Evolutionary conservation across 2,888 invertebrate species (phyloP).

Genomic region (Machimus rusticus): DNA sequence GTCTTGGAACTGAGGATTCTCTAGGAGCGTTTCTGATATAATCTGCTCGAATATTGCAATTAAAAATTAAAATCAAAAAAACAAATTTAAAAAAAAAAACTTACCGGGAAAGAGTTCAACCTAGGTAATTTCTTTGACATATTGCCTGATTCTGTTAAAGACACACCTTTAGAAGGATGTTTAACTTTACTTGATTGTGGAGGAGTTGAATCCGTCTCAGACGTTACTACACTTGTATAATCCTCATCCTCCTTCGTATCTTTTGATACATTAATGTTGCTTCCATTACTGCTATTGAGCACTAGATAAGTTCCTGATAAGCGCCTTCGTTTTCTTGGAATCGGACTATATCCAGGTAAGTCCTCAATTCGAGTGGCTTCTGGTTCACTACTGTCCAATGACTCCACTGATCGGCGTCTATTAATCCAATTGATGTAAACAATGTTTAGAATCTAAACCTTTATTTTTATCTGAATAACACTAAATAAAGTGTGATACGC

Average conservation of each 20-base stretch:
- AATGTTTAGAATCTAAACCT: not conserved
- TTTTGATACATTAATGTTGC: not conserved
- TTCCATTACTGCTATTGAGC: not conserved
- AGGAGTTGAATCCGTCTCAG: not conserved
- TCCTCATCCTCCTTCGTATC: not conserved
- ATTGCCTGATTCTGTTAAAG: not conserved
- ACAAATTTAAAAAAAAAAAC: not conserved
- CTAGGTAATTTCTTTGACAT: not conserved
- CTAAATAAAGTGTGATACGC: not conserved
- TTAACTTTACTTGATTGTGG: not conserved
- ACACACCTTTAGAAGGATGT: not conserved
- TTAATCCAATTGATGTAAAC: not conserved
- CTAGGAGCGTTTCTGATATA: conserved; percentile 57
- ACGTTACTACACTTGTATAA: not conserved
- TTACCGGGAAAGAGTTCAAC: not conserved
- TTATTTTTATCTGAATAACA: not conserved
- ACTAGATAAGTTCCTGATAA: conserved; percentile 47
- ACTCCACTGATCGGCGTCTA: not conserved
- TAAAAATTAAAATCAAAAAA: not conserved
- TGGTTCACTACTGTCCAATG: not conserved
- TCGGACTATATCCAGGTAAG: conserved; percentile 40
- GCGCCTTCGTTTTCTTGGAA: conserved; percentile 45
- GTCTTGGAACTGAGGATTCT: conserved; percentile 56
- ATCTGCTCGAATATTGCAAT: conserved; percentile 18
- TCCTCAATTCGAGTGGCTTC: conserved; percentile 45